These are phyloP conservation scores for Ctenomys sociabilis DNA, from an alignment of 2,113 vertebrate species.

Conservation along the genomic window DNA sequence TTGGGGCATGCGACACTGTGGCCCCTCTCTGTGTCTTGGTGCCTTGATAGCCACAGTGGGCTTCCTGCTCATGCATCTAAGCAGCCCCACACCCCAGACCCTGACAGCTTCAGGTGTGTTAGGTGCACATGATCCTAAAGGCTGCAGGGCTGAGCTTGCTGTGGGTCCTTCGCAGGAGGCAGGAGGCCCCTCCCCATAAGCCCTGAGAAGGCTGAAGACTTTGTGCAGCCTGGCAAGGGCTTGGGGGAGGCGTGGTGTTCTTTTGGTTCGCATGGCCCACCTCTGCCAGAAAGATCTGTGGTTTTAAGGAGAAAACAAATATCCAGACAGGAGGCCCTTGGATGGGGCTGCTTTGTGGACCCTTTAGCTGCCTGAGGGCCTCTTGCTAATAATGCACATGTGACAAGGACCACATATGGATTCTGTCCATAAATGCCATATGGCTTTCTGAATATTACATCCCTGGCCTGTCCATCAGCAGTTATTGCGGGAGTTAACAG, in stretches of 20 bases:
- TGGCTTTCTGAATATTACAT: not conserved
- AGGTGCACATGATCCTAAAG: not conserved
- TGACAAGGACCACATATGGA: not conserved
- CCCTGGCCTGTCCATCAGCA: not conserved
- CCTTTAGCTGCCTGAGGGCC: not conserved
- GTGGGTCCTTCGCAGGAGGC: not conserved
- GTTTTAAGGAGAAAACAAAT: not conserved
- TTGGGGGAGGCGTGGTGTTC: not conserved
- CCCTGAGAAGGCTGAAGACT: not conserved
- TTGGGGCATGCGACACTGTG: not conserved
- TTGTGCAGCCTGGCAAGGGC: not conserved
- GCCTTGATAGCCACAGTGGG: not conserved
- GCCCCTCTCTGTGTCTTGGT: not conserved
- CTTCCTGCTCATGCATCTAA: not conserved
- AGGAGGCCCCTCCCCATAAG: not conserved
- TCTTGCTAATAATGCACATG: not conserved
- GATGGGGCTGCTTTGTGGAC: not conserved
- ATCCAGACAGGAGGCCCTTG: not conserved
- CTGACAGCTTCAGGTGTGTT: not conserved
- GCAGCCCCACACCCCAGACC: not conserved
- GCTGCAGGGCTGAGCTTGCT: not conserved
- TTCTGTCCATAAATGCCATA: not conserved
- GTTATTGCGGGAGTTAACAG: too few species aligned
- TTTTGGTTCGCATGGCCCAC: not conserved
- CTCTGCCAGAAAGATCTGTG: not conserved